Evolutionary conservation across 2,888 invertebrate genomes (phyloP).

Genomic region (Drosophila affinis): DNA sequence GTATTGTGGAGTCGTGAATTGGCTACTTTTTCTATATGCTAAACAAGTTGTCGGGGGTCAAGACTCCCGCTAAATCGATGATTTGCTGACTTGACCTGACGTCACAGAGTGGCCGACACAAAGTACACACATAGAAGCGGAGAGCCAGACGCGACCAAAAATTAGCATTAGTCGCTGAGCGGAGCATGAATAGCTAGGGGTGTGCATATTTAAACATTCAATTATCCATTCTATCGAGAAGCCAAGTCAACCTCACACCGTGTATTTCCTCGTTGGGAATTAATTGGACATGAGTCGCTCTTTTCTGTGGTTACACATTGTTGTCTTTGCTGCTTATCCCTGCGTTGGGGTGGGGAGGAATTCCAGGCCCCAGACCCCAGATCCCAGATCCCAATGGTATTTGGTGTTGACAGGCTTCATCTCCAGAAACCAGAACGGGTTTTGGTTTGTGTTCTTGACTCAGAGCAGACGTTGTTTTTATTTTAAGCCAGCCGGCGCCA

Average conservation of each 20-base stretch:
- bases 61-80: conserved; percentile 15
- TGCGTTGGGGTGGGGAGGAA: not conserved
- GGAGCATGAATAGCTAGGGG: conserved; percentile 6
- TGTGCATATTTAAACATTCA: conserved; percentile 39
- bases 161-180: conserved; percentile 34
- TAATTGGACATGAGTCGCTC: not conserved
- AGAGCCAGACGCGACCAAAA: conserved; percentile 17
- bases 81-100: conserved; percentile 15
- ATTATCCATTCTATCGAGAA: conserved; percentile 25
- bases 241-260: not conserved
- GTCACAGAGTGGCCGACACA: conserved; percentile 13
- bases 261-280: conserved; percentile 21
- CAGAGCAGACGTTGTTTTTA: not conserved
- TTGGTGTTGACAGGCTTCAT: conserved; percentile 6
- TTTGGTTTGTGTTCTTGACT: not conserved
- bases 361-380: too few relatives aligned
- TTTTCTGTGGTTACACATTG: not conserved
- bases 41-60: conserved; percentile 24
- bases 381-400: not conserved
- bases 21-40: conserved; percentile 6
- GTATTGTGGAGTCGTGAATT: not conserved
- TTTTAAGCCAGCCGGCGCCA: conserved; percentile 22
- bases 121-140: conserved; percentile 11
- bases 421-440: conserved; percentile 25
- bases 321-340: conserved; percentile 1